Evolutionary conservation across 2,888 invertebrate species (phyloP).

Genomic region (Leptopilina syphax): DNA sequence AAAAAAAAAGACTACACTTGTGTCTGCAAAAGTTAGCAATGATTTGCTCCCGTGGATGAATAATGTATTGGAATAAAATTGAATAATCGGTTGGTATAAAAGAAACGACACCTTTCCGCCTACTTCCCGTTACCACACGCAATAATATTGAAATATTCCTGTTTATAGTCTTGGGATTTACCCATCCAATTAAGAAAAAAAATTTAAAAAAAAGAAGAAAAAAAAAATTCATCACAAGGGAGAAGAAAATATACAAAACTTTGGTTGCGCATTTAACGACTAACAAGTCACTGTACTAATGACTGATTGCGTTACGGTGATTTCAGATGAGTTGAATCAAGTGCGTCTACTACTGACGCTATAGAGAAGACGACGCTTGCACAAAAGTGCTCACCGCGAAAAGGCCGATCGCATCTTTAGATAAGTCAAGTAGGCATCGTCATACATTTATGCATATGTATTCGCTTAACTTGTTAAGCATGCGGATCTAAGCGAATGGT

Average conservation of each 20-base stretch:
- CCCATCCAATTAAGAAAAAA: slow-evolving; percentile 24
- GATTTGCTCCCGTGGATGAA: slow-evolving; percentile 37
- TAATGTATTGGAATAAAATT: slow-evolving; percentile 40
- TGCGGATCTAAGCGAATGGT: slow-evolving; percentile 23
- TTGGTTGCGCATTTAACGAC: slow-evolving; percentile 18
- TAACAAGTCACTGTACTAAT: slow-evolving; percentile 40
- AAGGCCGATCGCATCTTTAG: slow-evolving; percentile 35
- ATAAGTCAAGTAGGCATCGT: slow-evolving; percentile 39
- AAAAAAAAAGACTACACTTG: background rate
- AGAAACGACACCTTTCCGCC: slow-evolving; percentile 41
- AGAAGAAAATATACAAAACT: slow-evolving; percentile 21
- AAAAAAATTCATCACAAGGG: background rate
- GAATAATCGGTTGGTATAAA: slow-evolving; percentile 30
- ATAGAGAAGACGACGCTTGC: slow-evolving; percentile 9
- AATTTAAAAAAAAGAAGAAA: background rate
- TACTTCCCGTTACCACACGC: slow-evolving; percentile 30
- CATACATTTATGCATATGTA: slow-evolving; percentile 40
- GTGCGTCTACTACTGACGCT: background rate
- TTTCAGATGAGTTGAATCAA: slow-evolving; percentile 30
- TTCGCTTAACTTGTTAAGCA: slow-evolving; percentile 31
- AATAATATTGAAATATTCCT: slow-evolving; percentile 37
- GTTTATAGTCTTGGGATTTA: slow-evolving; percentile 20
- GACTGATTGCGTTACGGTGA: slow-evolving; percentile 40
- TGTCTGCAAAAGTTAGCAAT: slow-evolving; percentile 36
- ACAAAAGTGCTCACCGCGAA: slow-evolving; percentile 33